A percentile compares a stretch with the other conserved stretches of the same genome.
Conservation (phyloP, 2,797 vertebrate species). For the Phoeniculus purpureus region DNA sequence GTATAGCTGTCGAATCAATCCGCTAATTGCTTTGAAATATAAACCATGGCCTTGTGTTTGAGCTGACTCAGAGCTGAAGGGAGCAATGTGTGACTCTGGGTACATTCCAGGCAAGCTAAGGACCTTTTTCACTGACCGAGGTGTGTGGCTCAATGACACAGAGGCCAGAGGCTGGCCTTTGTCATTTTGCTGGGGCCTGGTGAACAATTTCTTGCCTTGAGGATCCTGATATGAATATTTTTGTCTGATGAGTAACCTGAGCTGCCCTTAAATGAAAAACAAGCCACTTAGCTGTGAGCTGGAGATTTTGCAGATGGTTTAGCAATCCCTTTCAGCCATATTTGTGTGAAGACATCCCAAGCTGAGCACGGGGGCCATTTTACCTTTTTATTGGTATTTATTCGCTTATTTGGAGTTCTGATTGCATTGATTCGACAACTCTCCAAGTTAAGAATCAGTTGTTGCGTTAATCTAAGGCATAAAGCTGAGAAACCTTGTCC, state of each 20-base stretch:
- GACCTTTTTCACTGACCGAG: neutral
- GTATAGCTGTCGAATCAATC: neutral
- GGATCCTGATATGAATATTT: neutral
- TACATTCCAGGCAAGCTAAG: neutral
- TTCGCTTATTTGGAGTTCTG: neutral
- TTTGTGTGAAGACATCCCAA: neutral
- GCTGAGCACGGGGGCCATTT: neutral
- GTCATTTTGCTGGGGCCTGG: neutral
- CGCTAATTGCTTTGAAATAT: constrained; percentile 15
- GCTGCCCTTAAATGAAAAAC: neutral
- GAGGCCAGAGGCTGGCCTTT: neutral
- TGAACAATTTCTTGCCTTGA: neutral
- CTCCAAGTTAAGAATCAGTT: neutral
- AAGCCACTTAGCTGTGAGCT: neutral
- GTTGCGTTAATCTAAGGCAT: neutral
- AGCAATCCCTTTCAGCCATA: neutral
- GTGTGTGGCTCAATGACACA: neutral
- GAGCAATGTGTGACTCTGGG: neutral
- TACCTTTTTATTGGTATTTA: neutral
- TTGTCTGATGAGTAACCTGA: neutral
- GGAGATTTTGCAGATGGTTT: neutral
- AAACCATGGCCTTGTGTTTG: neutral
- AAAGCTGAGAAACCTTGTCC: neutral
- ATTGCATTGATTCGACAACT: neutral
- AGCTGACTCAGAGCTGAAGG: constrained; percentile 9